Base-by-base conservation (phyloP, 2,797 vertebrate genomes). In the Sebastes hubbsi region DNA sequence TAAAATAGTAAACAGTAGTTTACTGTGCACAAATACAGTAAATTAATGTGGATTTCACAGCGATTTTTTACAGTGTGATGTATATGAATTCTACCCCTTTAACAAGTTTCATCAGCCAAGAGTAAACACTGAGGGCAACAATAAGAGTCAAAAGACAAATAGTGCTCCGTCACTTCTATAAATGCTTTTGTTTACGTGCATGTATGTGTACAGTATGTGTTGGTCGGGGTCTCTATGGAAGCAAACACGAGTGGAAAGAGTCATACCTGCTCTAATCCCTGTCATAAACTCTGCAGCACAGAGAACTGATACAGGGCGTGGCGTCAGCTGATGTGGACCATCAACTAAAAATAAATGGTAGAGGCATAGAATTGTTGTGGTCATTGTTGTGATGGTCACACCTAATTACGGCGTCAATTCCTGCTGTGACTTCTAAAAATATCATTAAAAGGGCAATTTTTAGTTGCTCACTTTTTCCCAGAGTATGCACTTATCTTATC, bases 241-340 rank as follows among this genome's bases (percentile, higher is more conserved):
- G 54, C 75, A 22, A 22, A 20, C 63, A 52, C 49, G 58, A 22
- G 85, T 87, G 90, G 91, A 94, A 94, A 94, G 88, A 88, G 42
- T 70, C 92, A 93, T 90, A 84, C 82, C 80, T 83, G 78, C 55
- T 79, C 4, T 93, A 89, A 95, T 93, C 88, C 86, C 27, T 61
- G 49, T 56, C 46, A 76, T 80, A 74, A 85, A 59, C 75, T 82
- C 78, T 49, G 68, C 75, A 61, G 77, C 72, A 80, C 60, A 78
- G 66, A 64, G 60, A 78, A 66, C 58, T 75, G 85, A 73, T 77
- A 79, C 69, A 32, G n/a, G 20, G 38, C 3, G 11, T 7, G 42
- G 34, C 54, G 83, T 81, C 75, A 86, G 90, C 72, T 86, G 82
- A 88, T 82, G 58, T 54, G 68, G 30, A 73, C 81, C 80, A 20